phyloP scores from a whole-genome alignment of 2,113 vertebrate species.

The Cariama cristata region DNA sequence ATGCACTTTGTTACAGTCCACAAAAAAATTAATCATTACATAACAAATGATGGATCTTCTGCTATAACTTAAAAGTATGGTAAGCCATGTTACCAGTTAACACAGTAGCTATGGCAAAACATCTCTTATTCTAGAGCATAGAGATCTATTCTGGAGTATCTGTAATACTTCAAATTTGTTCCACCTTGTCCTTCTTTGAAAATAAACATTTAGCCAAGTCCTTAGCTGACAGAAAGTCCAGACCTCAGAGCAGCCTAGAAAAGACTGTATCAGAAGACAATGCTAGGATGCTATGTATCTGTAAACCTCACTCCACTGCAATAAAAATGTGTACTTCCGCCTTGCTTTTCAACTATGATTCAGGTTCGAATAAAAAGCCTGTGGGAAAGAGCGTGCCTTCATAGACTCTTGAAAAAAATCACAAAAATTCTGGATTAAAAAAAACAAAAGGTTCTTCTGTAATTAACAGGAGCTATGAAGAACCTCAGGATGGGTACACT shows the following conservation, averaged over 20 bases:
- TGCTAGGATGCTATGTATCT: neutral
- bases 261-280: neutral
- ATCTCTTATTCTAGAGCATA: neutral
- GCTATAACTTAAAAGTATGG: neutral
- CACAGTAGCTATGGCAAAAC: neutral
- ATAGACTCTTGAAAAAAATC: neutral
- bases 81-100: neutral
- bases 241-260: neutral
- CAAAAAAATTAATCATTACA: neutral
- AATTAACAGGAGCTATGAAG: neutral
- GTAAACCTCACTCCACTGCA: neutral
- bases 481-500: neutral
- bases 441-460: neutral
- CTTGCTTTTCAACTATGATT: neutral
- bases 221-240: neutral
- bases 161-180: neutral
- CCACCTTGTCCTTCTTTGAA: neutral
- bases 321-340: neutral
- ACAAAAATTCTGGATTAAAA: neutral
- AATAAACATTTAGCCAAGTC: neutral
- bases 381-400: neutral
- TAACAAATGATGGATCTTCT: neutral
- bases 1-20: neutral
- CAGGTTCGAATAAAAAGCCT: neutral
- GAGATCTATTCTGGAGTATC: neutral